Percentiles rank a stretch among this genome's conserved stretches.
Evolutionary conservation across 2,888 invertebrate species (phyloP).

Genomic region (Choristoneura rosaceana): DNA sequence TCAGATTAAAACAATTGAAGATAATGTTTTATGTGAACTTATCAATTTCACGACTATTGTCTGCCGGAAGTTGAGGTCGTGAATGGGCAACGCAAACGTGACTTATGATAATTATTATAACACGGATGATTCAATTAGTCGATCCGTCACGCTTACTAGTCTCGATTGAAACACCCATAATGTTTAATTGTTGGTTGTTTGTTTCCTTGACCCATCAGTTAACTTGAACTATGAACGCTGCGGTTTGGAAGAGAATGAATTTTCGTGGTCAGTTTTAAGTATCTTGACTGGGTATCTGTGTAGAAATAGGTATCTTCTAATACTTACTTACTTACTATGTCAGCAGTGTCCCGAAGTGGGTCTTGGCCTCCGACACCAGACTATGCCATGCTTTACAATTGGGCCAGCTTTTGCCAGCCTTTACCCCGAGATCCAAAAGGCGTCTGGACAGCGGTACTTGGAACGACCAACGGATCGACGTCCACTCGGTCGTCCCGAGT

Average conservation of each 20-base stretch:
- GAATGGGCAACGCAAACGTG: conserved; percentile 27
- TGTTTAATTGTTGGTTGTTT: conserved; percentile 29
- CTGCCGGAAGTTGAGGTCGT: conserved; percentile 31
- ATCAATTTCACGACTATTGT: conserved; percentile 16
- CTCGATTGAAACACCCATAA: conserved; percentile 3
- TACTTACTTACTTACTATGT: too few relatives aligned
- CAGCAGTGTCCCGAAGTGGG: too few relatives aligned
- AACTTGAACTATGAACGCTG: conserved; percentile 25
- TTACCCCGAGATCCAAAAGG: too few relatives aligned
- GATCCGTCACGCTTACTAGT: conserved; percentile 18
- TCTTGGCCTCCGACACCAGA: too few relatives aligned
- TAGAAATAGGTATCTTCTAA: too few relatives aligned
- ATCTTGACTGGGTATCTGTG: too few relatives aligned
- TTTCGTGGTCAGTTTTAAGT: not conserved
- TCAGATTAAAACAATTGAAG: not conserved
- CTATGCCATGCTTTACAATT: too few relatives aligned
- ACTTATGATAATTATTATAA: conserved; percentile 7
- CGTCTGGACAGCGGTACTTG: too few relatives aligned
- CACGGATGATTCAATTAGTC: conserved; percentile 22
- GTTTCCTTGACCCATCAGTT: conserved; percentile 28
- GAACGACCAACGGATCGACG: too few relatives aligned
- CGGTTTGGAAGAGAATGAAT: conserved; percentile 2
- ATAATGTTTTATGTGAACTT: not conserved
- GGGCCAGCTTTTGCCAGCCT: too few relatives aligned
- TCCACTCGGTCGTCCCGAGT: too few relatives aligned